Conservation (phyloP, 2,888 invertebrate genomes). For the Xiphydria camelus region DNA sequence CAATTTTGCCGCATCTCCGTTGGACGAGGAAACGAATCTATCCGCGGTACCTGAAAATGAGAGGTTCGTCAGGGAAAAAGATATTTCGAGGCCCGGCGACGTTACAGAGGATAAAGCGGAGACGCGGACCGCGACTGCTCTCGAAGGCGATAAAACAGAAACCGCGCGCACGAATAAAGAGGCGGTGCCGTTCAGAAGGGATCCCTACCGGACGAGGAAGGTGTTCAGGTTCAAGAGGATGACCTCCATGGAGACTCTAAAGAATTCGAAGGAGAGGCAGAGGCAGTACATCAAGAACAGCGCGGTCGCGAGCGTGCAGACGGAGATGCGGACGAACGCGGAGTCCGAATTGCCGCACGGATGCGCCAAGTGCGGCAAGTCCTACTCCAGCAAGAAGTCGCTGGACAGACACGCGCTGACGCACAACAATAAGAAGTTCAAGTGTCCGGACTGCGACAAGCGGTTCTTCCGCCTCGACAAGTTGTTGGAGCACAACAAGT, state of each 20-base stretch:
- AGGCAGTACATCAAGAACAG: conserved; percentile 44
- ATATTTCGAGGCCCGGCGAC: too few relatives aligned
- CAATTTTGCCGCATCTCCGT: background rate
- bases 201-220: conserved; percentile 32
- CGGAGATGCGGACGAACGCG: conserved; percentile 1
- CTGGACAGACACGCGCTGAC: conserved; percentile 28
- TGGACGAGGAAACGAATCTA: background rate
- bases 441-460: conserved; percentile 36
- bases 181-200: conserved; percentile 20
- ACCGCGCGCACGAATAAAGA: conserved; percentile 10
- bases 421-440: conserved; percentile 28
- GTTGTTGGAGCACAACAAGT: conserved; percentile 29
- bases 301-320: conserved; percentile 8
- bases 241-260: conserved; percentile 46
- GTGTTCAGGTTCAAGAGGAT: conserved; percentile 39
- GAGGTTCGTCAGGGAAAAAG: background rate
- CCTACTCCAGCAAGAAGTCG: conserved; percentile 32
- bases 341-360: conserved; percentile 18
- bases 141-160: conserved; percentile 5
- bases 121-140: too few relatives aligned
- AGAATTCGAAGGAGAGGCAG: conserved; percentile 42
- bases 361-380: conserved; percentile 33
- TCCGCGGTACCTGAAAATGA: background rate
- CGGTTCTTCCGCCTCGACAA: conserved; percentile 30
- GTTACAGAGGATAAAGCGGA: too few relatives aligned